These are phyloP conservation scores for Triplophysa siluroides DNA, from an alignment of 2,113 vertebrate genomes.

Conservation along the genomic window DNA sequence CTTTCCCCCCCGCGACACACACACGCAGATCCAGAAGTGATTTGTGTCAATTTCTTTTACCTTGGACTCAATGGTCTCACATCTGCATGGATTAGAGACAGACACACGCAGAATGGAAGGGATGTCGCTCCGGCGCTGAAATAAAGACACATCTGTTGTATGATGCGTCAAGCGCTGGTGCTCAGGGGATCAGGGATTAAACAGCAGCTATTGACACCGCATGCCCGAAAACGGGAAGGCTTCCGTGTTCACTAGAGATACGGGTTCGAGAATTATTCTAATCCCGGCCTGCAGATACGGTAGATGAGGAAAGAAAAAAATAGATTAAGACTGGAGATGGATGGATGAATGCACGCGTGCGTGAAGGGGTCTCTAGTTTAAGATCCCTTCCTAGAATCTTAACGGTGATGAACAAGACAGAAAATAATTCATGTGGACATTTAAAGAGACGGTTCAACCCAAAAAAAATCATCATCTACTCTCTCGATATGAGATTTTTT, in stretches of 20 bases:
- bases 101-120: constrained; percentile 37
- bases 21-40: constrained; percentile 37
- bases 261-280: constrained; percentile 48
- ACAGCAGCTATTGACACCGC: constrained; percentile 41
- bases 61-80: constrained; percentile 46
- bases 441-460: too few relatives aligned
- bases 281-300: constrained; percentile 31
- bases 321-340: constrained; percentile 10
- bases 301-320: constrained; percentile 11
- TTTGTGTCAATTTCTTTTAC: constrained; percentile 52
- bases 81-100: constrained; percentile 40
- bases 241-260: constrained; percentile 23
- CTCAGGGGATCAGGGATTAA: constrained; percentile 51
- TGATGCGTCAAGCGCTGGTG: constrained; percentile 39
- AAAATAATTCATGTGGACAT: neutral
- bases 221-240: constrained; percentile 15
- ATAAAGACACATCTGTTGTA: constrained; percentile 53
- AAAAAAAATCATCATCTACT: too few relatives aligned
- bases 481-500: too few relatives aligned
- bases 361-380: neutral
- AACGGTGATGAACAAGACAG: neutral
- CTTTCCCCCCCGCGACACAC: constrained; percentile 24
- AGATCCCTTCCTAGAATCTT: constrained; percentile 17
- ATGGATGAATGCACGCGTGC: neutral
- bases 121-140: constrained; percentile 37